Evolutionary conservation across 2,797 vertebrate species (phyloP), one percentile per base, ranked within the genome.

Genomic region (Scarus forsteni): DNA sequence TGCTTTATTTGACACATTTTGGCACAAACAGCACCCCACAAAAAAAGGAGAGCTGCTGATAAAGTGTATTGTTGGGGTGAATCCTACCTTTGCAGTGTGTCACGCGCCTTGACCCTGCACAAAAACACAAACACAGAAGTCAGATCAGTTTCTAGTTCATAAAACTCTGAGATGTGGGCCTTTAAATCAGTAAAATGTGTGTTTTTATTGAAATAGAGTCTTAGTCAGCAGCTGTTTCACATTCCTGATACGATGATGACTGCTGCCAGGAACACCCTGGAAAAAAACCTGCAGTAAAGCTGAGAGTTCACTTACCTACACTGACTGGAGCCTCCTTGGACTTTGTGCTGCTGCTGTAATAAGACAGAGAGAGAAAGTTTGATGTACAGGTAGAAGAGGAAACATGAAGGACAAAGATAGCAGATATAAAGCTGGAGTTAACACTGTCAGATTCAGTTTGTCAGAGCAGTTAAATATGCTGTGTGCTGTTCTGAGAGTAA

Each of bases 1-100:
- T 27, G 27, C 27, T 27, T 27, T 27, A 2, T 27, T 6, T 13
- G 11, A 51, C 19, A 11, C 34, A 51, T 35, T 51, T 14, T 34
- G 50, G 12, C 50, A 51, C 27, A 13, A 13, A 35, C 10, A 2
- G 49, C 49, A 34, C 19, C 6, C 50, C 50, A 35, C 34, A 14
- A 0, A 14, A 7, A 43, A 1, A 10, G 10, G 3, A 11, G 8
- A 12, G 11, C 9, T 10, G 12, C 13, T 6, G 11, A n/a, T 8
- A 7, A 42, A 12, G 10, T 27, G 40, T 49, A 7, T 16, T 39
- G 59, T 65, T 16, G 70, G 72, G 60, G 55, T 77, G 85, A 94
- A 84, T 92, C 95, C 94, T 97, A 99, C 98, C 97, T 99, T 97
- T 97, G 94, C 97, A 98, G 93, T 97, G 96, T 0, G 95, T 97